Evolutionary conservation across 2,888 invertebrate genomes (phyloP), one percentile per base, ranked within the genome.

Genomic region (Tachina fera): DNA sequence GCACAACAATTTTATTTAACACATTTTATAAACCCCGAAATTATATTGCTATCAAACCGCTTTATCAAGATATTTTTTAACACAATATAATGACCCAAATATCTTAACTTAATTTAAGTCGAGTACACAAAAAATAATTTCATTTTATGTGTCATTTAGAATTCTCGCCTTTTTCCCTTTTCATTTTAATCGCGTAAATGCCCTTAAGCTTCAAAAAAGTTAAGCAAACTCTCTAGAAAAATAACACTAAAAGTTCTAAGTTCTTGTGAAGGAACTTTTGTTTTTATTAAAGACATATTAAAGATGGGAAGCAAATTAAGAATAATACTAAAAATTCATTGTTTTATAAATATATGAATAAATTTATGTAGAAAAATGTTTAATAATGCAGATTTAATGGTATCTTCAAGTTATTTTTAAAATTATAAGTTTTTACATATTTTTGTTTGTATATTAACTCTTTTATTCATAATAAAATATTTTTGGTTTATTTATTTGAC

Each of bases 181-280:
- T 39, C 39, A 60, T 60, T 60, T 60, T 60, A 60, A 60, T 60
- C 60, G 8, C 14, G n/a, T 39, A 60, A 60, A 60, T n/a, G 13
- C 60, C 60, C 60, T 39, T 22, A 31, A 60, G 60, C 60, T 60
- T 60, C 11, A 39, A 60, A 39, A 39, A 11, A 39, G 60, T 39
- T 60, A 13, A 60, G 14, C 39, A 60, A 60, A 58, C 58, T 58
- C 58, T 1, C 31, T 31, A 58, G 11, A 8, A 19, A n/a, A 39
- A 58, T 31, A 31, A 31, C 6, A 13, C 19, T 14, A 58, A 31
- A 58, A 31, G 58, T 58, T 58, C 1, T 2, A 31, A 39, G 60
- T 39, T 60, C 39, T 14, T 49, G 9, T n/a, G n/a, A n/a, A n/a
- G n/a, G n/a, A n/a, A n/a, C n/a, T n/a, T n/a, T n/a, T n/a, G n/a